Evolutionary conservation across 35 echinoderm and acorn worm species (phyloP).

Genomic region (Lytechinus pictus): DNA sequence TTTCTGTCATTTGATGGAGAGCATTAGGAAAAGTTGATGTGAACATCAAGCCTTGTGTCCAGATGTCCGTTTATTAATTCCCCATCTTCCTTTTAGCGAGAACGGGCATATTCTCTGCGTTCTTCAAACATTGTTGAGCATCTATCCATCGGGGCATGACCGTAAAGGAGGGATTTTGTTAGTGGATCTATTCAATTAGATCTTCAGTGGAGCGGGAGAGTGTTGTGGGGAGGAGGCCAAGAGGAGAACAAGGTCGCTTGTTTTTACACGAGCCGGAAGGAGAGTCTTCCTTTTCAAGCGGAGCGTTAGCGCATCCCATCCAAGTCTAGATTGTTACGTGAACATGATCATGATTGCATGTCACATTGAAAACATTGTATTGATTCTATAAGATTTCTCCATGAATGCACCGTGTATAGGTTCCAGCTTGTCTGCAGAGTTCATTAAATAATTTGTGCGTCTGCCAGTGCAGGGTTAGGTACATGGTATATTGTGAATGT

Average conservation of each 20-base stretch:
- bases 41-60: neutral
- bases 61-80: neutral
- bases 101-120: neutral
- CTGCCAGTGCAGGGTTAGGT: neutral
- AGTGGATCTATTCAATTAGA: constrained; percentile 4
- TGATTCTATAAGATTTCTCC: neutral
- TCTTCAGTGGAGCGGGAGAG: neutral
- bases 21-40: neutral
- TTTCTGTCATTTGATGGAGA: neutral
- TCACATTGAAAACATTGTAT: constrained; percentile 5
- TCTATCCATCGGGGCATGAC: neutral
- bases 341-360: neutral
- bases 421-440: neutral
- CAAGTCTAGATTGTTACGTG: neutral
- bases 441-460: neutral
- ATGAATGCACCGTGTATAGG: neutral
- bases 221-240: neutral
- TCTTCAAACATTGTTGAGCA: neutral
- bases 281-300: neutral
- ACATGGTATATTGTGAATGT: neutral
- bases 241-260: neutral
- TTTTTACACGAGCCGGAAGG: neutral
- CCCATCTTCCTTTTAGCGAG: neutral
- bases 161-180: neutral
- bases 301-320: neutral